Evolutionary conservation across 2,113 vertebrate species (phyloP).

Genomic region (Jacana jacana): DNA sequence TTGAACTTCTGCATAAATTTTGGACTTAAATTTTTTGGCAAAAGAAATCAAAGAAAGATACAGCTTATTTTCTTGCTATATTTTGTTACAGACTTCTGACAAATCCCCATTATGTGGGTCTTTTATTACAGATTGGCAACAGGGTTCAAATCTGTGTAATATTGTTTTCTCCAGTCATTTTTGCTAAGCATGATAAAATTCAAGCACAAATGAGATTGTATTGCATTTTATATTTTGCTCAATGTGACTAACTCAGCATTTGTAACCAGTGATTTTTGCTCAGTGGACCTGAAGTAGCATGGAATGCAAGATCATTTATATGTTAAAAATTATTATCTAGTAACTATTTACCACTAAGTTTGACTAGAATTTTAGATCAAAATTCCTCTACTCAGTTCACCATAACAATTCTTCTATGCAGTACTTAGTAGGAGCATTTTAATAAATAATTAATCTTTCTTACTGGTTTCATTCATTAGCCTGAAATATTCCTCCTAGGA

Average conservation of each 20-base stretch:
- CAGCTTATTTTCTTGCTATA: background rate
- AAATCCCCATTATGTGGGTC: background rate
- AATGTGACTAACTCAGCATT: background rate
- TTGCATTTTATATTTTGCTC: background rate
- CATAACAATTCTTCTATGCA: background rate
- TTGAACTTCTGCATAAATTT: background rate
- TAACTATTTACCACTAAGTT: background rate
- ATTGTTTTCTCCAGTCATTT: background rate
- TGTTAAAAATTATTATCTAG: background rate
- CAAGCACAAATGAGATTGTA: background rate
- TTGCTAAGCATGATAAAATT: background rate
- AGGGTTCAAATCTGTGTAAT: background rate
- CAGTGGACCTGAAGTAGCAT: background rate
- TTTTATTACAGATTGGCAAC: background rate
- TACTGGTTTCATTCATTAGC: background rate
- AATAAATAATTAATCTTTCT: background rate
- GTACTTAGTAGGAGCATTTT: background rate
- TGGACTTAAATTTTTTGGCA: background rate
- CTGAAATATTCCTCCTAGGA: background rate
- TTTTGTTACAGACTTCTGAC: background rate
- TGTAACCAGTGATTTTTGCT: background rate
- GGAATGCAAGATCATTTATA: background rate
- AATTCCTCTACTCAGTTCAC: background rate
- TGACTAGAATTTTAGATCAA: background rate
- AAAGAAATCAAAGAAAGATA: background rate